A percentile compares a stretch with the other conserved stretches of the same genome.
Conservation (phyloP, 2,797 vertebrate species). For the Sitta carolinensis region DNA sequence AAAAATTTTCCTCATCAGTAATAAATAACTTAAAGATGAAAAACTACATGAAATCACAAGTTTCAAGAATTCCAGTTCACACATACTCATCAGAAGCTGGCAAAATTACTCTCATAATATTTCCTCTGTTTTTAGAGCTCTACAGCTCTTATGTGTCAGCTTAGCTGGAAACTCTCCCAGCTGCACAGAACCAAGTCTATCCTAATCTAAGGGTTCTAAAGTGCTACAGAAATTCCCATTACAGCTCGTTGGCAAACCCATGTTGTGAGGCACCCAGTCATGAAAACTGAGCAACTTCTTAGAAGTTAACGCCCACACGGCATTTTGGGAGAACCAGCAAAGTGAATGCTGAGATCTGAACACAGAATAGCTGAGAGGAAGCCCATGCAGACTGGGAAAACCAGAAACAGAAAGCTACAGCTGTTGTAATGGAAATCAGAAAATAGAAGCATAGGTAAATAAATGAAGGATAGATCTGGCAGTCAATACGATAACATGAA, state of each 20-base stretch:
- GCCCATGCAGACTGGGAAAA: background rate
- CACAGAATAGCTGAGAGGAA: background rate
- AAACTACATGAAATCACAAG: background rate
- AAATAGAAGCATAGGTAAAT: background rate
- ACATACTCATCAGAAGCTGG: background rate
- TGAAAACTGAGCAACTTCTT: background rate
- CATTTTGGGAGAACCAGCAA: background rate
- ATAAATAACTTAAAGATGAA: background rate
- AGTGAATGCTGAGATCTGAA: background rate
- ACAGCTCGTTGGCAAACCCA: background rate
- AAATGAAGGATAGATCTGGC: background rate
- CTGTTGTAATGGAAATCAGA: background rate
- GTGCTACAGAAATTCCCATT: background rate
- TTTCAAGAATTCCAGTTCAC: background rate
- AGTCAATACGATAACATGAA: background rate
- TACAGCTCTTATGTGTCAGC: background rate
- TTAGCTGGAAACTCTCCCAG: background rate
- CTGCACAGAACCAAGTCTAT: background rate
- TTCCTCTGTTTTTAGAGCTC: background rate
- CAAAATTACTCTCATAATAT: background rate
- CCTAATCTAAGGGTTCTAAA: background rate
- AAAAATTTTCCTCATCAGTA: background rate
- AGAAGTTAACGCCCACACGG: background rate
- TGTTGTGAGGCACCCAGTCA: background rate
- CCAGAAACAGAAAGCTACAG: background rate